Evolutionary conservation across 2,797 vertebrate species (phyloP).

Genomic region (Hylomyscus alleni): DNA sequence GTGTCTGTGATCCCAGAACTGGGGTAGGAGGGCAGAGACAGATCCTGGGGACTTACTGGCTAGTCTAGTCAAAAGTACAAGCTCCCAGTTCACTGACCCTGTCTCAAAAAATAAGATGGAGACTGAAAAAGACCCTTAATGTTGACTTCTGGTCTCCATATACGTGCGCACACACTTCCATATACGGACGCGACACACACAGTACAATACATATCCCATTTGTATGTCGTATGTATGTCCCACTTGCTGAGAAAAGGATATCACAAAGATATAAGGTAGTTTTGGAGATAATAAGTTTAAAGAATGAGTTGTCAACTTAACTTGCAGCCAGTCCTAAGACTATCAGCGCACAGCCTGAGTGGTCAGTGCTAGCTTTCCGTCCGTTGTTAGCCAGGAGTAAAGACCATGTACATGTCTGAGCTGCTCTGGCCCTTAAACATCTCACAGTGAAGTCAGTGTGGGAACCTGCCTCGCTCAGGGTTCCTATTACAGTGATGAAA

Average conservation of each 20-base stretch:
- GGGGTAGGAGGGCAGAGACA: not conserved
- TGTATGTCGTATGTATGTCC: too few species aligned
- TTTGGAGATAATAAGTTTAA: not conserved
- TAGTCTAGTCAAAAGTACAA: not conserved
- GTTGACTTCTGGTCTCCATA: not conserved
- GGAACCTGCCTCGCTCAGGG: not conserved
- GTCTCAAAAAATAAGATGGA: not conserved
- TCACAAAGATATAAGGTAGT: not conserved
- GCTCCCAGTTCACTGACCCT: not conserved
- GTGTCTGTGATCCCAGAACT: not conserved
- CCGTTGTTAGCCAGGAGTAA: not conserved
- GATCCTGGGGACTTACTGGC: not conserved
- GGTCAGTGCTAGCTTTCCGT: not conserved
- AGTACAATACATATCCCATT: not conserved
- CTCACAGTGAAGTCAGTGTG: not conserved
- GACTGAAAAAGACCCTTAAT: not conserved
- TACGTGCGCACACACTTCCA: too few species aligned
- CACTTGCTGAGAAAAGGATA: constrained; percentile 23
- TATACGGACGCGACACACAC: not conserved
- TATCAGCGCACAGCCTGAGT: not conserved
- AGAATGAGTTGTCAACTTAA: constrained; percentile 23
- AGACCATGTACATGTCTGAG: not conserved
- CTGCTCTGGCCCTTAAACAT: not conserved
- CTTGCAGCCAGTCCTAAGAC: not conserved
- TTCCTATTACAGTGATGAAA: not conserved